Conservation (phyloP, 2,888 invertebrate species). For the Eudasyphora cyanicolor region DNA sequence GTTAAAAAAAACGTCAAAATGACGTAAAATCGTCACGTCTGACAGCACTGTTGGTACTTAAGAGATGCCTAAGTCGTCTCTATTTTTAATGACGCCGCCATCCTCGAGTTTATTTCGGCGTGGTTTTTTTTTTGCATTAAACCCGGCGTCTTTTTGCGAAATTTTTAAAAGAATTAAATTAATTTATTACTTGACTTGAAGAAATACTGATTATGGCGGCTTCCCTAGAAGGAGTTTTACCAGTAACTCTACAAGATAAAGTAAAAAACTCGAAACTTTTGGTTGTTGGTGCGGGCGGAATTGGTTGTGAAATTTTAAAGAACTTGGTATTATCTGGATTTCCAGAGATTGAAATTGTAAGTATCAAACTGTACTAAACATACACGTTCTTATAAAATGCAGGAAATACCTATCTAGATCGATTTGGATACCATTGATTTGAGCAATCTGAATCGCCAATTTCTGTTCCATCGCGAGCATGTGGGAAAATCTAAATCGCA, state of each 20-base stretch:
- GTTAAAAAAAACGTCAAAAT: too few species aligned
- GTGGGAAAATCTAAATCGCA: conserved; percentile 98
- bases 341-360: conserved; percentile 94
- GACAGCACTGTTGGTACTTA: too few species aligned
- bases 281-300: conserved; percentile 98
- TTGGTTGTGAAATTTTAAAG: conserved; percentile 99
- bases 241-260: conserved; percentile 84
- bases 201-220: conserved; percentile 87
- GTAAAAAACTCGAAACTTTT: conserved; percentile 88
- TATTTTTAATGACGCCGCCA: too few species aligned
- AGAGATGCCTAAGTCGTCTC: too few species aligned
- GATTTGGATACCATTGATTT: conserved; percentile 99
- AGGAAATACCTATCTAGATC: conserved; percentile 85
- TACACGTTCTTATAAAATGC: not conserved
- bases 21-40: too few species aligned
- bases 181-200: not conserved
- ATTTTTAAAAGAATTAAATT: too few species aligned
- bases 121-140: too few species aligned
- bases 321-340: conserved; percentile 98
- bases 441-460: conserved; percentile 98
- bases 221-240: conserved; percentile 85
- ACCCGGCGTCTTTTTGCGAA: too few species aligned
- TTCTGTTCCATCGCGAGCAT: conserved; percentile 98
- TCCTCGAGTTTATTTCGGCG: too few species aligned
- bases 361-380: conserved; percentile 75